Evolutionary conservation across 2,888 invertebrate species (phyloP).

Genomic region (Coenonympha arcania): DNA sequence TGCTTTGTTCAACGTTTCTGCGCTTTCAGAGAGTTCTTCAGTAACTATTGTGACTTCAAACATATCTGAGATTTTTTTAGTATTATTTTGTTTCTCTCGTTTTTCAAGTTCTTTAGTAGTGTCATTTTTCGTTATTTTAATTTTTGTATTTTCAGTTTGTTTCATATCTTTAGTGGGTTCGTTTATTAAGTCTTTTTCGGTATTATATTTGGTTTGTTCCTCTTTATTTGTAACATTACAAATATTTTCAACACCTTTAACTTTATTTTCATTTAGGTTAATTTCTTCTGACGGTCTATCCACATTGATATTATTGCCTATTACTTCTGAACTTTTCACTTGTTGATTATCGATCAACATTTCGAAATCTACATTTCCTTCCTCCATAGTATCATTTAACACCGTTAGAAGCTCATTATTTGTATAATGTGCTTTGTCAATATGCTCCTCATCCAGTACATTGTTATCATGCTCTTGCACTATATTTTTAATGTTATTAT

Average conservation of each 20-base stretch:
- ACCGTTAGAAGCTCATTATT: slow-evolving; percentile 21
- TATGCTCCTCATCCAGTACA: slow-evolving; percentile 6
- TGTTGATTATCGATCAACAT: not conserved
- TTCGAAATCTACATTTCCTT: not conserved
- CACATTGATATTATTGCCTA: not conserved
- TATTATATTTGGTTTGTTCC: not conserved
- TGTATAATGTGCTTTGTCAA: slow-evolving; percentile 21
- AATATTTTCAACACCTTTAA: not conserved
- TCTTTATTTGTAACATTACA: not conserved
- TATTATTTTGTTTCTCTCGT: slow-evolving; percentile 25
- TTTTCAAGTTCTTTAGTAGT: slow-evolving; percentile 13
- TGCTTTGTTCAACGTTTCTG: slow-evolving; percentile 29
- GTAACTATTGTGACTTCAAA: slow-evolving; percentile 54
- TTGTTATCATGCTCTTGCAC: not conserved
- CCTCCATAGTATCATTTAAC: slow-evolving; percentile 19
- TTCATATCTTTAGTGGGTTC: not conserved
- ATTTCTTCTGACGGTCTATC: not conserved
- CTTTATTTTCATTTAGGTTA: not conserved
- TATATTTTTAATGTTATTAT: not conserved
- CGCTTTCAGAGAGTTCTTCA: slow-evolving; percentile 51
- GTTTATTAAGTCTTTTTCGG: not conserved
- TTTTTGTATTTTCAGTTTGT: not conserved
- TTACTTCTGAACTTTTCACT: not conserved
- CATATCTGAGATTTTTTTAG: slow-evolving; percentile 32
- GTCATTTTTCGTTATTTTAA: not conserved